These are phyloP conservation scores for Tragelaphus scriptus DNA, from an alignment of 2,113 vertebrate genomes.

Conservation along the genomic window DNA sequence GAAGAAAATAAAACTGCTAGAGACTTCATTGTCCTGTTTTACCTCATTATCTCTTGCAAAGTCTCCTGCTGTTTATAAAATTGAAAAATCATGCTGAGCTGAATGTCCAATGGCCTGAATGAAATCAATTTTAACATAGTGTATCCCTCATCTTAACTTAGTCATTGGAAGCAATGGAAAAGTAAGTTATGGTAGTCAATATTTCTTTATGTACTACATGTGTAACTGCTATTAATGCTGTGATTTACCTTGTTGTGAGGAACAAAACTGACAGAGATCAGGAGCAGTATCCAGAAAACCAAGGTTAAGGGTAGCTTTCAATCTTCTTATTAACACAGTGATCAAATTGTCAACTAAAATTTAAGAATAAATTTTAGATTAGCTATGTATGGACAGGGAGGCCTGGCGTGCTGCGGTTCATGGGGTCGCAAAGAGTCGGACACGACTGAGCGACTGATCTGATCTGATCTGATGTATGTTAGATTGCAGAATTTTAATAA, in stretches of 20 bases:
- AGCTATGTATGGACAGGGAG: neutral
- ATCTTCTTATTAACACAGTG: neutral
- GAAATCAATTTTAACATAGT: constrained; percentile 61
- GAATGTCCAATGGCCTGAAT: constrained; percentile 62
- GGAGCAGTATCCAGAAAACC: neutral
- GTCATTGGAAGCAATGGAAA: constrained; percentile 44
- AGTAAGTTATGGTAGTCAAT: neutral
- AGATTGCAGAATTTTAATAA: neutral
- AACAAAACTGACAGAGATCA: neutral
- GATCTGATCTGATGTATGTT: too few species aligned
- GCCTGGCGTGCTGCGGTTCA: too few species aligned
- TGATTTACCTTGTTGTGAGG: neutral
- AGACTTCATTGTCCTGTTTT: constrained; percentile 57
- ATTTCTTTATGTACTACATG: constrained; percentile 29
- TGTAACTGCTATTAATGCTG: neutral
- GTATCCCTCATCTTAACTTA: neutral
- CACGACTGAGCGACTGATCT: too few species aligned
- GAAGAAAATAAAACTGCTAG: constrained; percentile 47
- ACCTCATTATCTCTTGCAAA: constrained; percentile 69
- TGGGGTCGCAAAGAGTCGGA: too few species aligned
- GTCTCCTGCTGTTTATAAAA: constrained; percentile 74
- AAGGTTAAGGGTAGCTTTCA: neutral
- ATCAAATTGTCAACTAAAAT: neutral
- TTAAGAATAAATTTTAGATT: neutral
- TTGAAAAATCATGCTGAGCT: constrained; percentile 76